Conservation (phyloP, 2,888 invertebrate genomes). For the Meghimatium bilineatum region DNA sequence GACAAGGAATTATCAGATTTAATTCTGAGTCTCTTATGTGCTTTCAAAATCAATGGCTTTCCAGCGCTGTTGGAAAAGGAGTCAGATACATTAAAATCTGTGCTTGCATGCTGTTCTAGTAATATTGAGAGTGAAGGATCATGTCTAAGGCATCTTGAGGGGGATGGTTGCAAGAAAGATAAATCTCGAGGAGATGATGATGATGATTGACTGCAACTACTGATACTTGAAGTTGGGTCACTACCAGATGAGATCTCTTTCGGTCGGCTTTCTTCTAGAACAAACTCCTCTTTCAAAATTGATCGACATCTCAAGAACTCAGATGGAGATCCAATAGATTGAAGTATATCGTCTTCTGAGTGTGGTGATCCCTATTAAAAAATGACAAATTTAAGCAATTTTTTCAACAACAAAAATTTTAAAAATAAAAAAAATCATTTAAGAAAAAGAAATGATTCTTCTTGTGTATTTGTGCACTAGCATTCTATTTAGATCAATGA, state of each 20-base stretch:
- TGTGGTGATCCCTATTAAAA: slow-evolving; percentile 3
- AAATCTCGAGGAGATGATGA: slow-evolving; percentile 59
- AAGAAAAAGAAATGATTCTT: neutral
- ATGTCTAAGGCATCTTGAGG: slow-evolving; percentile 8
- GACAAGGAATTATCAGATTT: slow-evolving; percentile 43
- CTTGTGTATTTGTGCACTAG: no score
- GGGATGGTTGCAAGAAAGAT: slow-evolving; percentile 6
- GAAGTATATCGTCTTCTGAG: slow-evolving; percentile 52
- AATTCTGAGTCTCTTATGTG: slow-evolving; percentile 11
- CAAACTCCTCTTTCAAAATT: slow-evolving; percentile 70
- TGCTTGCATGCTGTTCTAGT: slow-evolving; percentile 32
- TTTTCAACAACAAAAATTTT: neutral
- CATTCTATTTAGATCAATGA: no score
- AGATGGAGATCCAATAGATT: slow-evolving; percentile 53
- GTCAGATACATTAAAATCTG: neutral
- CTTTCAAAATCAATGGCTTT: slow-evolving; percentile 34
- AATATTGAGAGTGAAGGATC: slow-evolving; percentile 28
- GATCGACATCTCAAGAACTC: slow-evolving; percentile 63
- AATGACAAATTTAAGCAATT: neutral
- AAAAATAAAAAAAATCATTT: neutral
- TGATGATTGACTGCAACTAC: slow-evolving; percentile 59
- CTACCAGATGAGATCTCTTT: slow-evolving; percentile 64
- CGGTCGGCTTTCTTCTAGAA: slow-evolving; percentile 71
- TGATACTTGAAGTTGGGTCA: slow-evolving; percentile 60
- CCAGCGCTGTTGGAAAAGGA: neutral